Percentiles rank a stretch among this genome's conserved stretches.
Conservation (phyloP, 2,113 vertebrate genomes). For the Anguilla rostrata region DNA sequence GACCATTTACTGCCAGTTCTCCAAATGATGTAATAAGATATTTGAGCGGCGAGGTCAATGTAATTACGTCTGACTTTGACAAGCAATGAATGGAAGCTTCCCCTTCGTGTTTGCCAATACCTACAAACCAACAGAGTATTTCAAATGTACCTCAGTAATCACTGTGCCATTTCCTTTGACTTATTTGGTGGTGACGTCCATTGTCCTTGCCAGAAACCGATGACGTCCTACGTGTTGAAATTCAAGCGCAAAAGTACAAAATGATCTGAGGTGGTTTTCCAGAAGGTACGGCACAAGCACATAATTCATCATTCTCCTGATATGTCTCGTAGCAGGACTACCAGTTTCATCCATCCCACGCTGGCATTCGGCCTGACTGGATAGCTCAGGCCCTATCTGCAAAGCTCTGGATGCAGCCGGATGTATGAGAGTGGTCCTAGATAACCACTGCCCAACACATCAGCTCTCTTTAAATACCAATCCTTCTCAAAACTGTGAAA, state of each 20-base stretch:
- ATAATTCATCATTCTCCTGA: background rate
- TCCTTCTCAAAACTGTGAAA: too few relatives aligned
- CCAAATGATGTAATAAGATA: constrained; percentile 18
- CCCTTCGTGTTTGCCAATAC: background rate
- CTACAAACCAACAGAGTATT: background rate
- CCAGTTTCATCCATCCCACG: background rate
- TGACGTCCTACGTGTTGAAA: background rate
- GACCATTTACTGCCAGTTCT: background rate
- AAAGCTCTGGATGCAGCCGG: too few relatives aligned
- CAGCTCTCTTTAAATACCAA: too few relatives aligned
- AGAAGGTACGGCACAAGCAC: background rate
- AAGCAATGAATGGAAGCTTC: constrained; percentile 15
- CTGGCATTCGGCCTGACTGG: too few relatives aligned
- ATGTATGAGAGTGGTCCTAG: too few relatives aligned
- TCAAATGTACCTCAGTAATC: background rate
- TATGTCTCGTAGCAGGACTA: background rate
- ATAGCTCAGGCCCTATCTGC: too few relatives aligned
- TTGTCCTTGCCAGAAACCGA: background rate
- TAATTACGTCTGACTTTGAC: background rate
- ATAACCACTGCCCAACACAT: too few relatives aligned
- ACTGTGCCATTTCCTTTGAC: background rate
- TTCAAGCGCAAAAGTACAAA: background rate
- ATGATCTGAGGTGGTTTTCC: background rate
- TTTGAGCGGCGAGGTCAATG: constrained; percentile 24
- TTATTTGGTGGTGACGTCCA: background rate